phyloP scores from a whole-genome alignment of 2,888 invertebrate species.

The Tetranychus piercei region DNA sequence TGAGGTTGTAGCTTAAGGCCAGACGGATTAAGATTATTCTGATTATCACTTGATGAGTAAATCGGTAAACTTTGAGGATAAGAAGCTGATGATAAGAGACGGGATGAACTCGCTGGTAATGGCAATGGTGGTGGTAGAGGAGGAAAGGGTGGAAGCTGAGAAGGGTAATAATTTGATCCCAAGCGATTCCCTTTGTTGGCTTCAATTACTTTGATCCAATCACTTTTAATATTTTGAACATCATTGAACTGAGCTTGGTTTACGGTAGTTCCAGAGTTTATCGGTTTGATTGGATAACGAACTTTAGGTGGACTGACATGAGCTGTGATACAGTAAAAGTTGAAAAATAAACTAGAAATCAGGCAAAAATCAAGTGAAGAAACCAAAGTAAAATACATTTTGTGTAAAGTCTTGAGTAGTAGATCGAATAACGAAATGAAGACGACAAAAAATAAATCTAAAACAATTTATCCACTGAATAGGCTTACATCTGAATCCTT shows the following conservation, averaged over 20 bases:
- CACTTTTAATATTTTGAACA: not conserved
- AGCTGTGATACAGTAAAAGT: not conserved
- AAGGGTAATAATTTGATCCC: not conserved
- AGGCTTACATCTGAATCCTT: too few relatives aligned
- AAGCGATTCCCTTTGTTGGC: not conserved
- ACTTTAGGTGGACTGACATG: not conserved
- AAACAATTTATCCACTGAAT: too few relatives aligned
- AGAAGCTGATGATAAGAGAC: not conserved
- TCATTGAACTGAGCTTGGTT: not conserved
- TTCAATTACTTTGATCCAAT: not conserved
- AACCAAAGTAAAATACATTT: conserved; percentile 6
- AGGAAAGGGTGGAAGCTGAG: not conserved
- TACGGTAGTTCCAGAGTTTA: not conserved
- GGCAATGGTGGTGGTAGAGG: not conserved
- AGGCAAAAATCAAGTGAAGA: not conserved
- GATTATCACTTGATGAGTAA: not conserved
- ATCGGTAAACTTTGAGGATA: not conserved
- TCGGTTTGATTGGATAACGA: not conserved
- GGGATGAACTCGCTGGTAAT: not conserved
- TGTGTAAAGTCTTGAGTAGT: not conserved
- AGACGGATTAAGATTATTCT: not conserved
- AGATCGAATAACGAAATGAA: too few relatives aligned
- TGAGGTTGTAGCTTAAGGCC: not conserved
- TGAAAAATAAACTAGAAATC: not conserved
- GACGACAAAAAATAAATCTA: too few relatives aligned